Conservation (phyloP, 1,140 invertebrate species). For the Globodera ellingtonae region DNA sequence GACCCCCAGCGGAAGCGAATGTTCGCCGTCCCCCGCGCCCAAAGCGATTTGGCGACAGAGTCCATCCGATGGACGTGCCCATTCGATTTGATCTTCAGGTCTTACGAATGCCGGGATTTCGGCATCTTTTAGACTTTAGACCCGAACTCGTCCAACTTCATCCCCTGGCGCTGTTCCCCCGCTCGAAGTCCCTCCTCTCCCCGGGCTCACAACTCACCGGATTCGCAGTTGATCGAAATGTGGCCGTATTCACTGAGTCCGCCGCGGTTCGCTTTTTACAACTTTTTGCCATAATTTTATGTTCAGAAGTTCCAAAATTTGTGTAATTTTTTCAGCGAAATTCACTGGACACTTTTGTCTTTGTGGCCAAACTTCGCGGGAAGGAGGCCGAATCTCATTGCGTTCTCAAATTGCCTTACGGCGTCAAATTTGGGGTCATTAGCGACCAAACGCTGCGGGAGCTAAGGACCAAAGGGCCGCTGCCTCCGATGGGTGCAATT, state of each 20-base stretch:
- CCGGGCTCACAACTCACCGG: constrained; percentile 2
- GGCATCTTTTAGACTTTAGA: neutral
- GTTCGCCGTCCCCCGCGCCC: neutral
- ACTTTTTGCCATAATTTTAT: too few relatives aligned
- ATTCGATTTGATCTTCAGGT: constrained; percentile 32
- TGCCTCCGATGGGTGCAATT: constrained; percentile 8
- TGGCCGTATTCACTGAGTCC: constrained; percentile 17
- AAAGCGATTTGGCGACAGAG: neutral
- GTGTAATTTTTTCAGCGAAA: neutral
- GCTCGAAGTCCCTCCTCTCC: neutral
- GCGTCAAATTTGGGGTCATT: constrained; percentile 22
- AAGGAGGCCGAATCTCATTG: constrained; percentile 16
- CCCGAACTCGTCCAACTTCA: neutral
- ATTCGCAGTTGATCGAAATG: constrained; percentile 17
- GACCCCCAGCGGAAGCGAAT: constrained; percentile 26
- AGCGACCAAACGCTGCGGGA: constrained; percentile 12
- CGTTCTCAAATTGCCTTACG: constrained; percentile 25
- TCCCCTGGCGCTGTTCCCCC: neutral
- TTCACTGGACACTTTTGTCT: constrained; percentile 1
- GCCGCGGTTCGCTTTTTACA: neutral
- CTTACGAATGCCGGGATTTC: neutral
- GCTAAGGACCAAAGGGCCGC: neutral
- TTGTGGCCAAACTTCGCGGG: constrained; percentile 17
- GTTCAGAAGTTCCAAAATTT: too few relatives aligned
- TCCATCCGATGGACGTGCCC: constrained; percentile 10